Evolutionary conservation across 1,140 invertebrate species (phyloP), one percentile per base, ranked within the genome.

Genomic region (Cataglyphis hispanica): DNA sequence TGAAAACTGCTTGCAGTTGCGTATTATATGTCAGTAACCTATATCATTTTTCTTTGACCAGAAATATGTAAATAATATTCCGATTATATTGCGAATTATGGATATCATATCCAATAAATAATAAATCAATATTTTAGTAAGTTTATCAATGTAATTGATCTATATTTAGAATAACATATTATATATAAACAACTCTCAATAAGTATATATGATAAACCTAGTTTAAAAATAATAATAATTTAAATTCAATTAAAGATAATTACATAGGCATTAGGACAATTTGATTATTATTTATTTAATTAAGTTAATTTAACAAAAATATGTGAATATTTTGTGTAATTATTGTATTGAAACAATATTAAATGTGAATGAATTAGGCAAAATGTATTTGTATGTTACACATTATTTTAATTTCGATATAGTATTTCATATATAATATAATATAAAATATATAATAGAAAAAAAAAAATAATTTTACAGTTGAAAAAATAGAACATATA

Each of bases 21-120:
- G 16, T 63, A 76, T 76, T 64, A 53, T 6, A 22, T 11, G 16
- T 50, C n/a, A 72, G 61, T 56, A 77, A 69, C 43, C n/a, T 19
- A 64, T 80, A 75, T n/a, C 13, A 11, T 34, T 34, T 67, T 74
- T 16, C 22, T 60, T 40, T 19, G 1, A 0, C 5, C 8, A 60
- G 53, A 50, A n/a, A 72, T 11, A 69, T 25, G 25, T 70, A 4
- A 27, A 50, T 25, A 74, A 75, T 75, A 60, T 16, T 7, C 25
- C 13, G 8, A 75, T 60, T 75, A 74, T 31, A 34, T 72, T 22
- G 34, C 34, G 58, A 58, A 19, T 56, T 72, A 34, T 8, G 7
- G 50, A 69, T 69, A 46, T 69, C 22, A 43, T 7, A 22, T 40
- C 16, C 7, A 43, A 11, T 69, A 46, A 72, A 22, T 72, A 70